These are phyloP conservation scores for Cylindroiulus punctatus DNA, from an alignment of 2,888 invertebrate genomes.

Conservation along the genomic window DNA sequence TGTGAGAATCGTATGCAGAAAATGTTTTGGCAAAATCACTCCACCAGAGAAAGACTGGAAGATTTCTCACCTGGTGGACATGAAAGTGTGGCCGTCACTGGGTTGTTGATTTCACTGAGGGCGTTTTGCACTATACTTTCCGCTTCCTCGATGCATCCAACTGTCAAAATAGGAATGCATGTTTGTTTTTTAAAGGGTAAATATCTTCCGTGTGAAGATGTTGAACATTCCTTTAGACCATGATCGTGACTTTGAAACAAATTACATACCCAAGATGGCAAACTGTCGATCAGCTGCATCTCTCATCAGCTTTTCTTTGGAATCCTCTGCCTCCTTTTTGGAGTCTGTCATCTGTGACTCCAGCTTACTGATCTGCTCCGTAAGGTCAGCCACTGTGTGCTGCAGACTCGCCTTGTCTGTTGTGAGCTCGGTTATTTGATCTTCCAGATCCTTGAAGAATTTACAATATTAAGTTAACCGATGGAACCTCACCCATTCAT, in stretches of 20 bases:
- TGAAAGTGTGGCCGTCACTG: conserved; percentile 73
- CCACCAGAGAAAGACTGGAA: too few relatives aligned
- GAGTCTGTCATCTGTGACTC: conserved; percentile 51
- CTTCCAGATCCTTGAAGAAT: conserved; percentile 50
- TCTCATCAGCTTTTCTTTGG: conserved; percentile 61
- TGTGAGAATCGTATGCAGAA: neutral
- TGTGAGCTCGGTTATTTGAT: conserved; percentile 44
- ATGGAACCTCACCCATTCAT: neutral
- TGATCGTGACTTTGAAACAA: neutral
- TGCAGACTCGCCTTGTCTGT: conserved; percentile 57
- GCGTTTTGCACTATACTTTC: conserved; percentile 70
- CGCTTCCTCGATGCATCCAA: conserved; percentile 67
- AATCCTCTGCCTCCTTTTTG: conserved; percentile 51
- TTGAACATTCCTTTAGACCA: neutral
- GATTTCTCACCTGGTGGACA: conserved; percentile 71
- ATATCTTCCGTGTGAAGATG: too few relatives aligned
- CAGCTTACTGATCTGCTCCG: conserved; percentile 41
- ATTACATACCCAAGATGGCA: conserved; percentile 58
- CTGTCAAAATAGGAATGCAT: conserved; percentile 59
- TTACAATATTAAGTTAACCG: neutral
- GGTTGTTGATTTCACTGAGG: conserved; percentile 74
- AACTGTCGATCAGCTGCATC: conserved; percentile 60
- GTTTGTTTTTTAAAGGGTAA: neutral
- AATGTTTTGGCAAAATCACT: neutral
- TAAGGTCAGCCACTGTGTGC: conserved; percentile 51